phyloP scores from a whole-genome alignment of 2,888 invertebrate species.

The Petrolisthes manimaculis region DNA sequence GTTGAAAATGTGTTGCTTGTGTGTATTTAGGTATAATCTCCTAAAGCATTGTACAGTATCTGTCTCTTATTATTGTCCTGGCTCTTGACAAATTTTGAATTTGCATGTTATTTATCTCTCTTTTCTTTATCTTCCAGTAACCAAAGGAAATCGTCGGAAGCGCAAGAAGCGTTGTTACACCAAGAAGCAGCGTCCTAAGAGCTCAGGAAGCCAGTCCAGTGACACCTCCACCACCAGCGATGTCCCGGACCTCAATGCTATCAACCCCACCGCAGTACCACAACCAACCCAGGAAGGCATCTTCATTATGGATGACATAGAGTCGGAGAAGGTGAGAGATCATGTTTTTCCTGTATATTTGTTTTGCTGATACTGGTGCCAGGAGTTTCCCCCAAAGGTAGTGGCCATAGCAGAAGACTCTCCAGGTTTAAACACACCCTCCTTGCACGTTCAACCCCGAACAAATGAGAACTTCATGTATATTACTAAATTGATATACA shows the following conservation, averaged over 20 bases:
- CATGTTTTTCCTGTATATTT: too few relatives aligned
- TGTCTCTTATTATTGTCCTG: background rate
- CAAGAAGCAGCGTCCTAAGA: constrained; percentile 62
- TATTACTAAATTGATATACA: too few relatives aligned
- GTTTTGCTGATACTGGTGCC: too few relatives aligned
- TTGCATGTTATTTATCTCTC: background rate
- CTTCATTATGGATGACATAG: constrained; percentile 66
- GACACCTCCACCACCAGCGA: constrained; percentile 64
- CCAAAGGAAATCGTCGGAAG: constrained; percentile 56
- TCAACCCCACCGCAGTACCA: constrained; percentile 3
- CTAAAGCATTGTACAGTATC: background rate
- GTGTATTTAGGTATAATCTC: background rate
- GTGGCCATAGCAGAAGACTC: too few relatives aligned
- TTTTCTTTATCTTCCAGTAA: constrained; percentile 17
- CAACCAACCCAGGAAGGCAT: constrained; percentile 48
- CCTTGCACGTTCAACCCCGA: too few relatives aligned
- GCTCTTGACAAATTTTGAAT: too few relatives aligned
- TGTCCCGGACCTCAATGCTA: constrained; percentile 48
- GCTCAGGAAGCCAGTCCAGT: constrained; percentile 64
- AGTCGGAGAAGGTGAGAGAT: constrained; percentile 43
- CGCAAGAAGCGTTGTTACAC: constrained; percentile 58
- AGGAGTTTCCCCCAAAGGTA: too few relatives aligned
- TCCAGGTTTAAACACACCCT: too few relatives aligned
- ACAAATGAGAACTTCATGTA: too few relatives aligned
- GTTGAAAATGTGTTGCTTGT: background rate